A percentile compares a stretch with the other conserved stretches of the same genome.
These are phyloP conservation scores for Crioceris asparagi DNA, from an alignment of 2,888 invertebrate genomes.

Conservation along the genomic window DNA sequence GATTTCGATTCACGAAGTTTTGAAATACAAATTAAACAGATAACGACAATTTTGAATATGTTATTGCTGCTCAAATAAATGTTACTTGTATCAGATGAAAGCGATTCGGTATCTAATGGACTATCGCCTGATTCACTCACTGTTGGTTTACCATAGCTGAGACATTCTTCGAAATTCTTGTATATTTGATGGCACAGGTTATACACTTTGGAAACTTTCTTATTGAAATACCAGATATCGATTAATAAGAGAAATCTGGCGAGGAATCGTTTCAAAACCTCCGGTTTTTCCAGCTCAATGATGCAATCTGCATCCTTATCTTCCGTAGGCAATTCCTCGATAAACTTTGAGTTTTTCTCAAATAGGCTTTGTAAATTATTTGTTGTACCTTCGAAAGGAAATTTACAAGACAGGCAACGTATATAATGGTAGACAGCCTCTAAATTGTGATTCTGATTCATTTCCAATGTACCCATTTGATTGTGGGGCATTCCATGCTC, in stretches of 20 bases:
- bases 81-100: conserved; percentile 39
- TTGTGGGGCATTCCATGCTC: conserved; percentile 87
- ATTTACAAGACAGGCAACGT: conserved; percentile 65
- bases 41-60: conserved; percentile 72
- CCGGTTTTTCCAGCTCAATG: conserved; percentile 32
- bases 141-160: conserved; percentile 43
- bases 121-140: conserved; percentile 43
- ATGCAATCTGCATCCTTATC: conserved; percentile 38
- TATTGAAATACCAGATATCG: conserved; percentile 53
- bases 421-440: conserved; percentile 87
- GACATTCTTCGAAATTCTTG: conserved; percentile 61
- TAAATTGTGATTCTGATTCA: conserved; percentile 68
- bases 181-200: conserved; percentile 58
- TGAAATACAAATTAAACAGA: conserved; percentile 69
- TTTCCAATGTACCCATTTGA: conserved; percentile 81
- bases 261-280: conserved; percentile 41
- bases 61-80: conserved; percentile 53
- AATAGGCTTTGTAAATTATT: conserved; percentile 72
- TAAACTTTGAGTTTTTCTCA: conserved; percentile 54
- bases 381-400: conserved; percentile 82
- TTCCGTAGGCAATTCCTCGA: conserved; percentile 39
- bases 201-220: conserved; percentile 54
- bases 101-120: conserved; percentile 43
- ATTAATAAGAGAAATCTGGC: conserved; percentile 48
- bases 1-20: conserved; percentile 65